These are phyloP conservation scores for Dascillus cervinus DNA, from an alignment of 2,888 invertebrate species.

Conservation along the genomic window DNA sequence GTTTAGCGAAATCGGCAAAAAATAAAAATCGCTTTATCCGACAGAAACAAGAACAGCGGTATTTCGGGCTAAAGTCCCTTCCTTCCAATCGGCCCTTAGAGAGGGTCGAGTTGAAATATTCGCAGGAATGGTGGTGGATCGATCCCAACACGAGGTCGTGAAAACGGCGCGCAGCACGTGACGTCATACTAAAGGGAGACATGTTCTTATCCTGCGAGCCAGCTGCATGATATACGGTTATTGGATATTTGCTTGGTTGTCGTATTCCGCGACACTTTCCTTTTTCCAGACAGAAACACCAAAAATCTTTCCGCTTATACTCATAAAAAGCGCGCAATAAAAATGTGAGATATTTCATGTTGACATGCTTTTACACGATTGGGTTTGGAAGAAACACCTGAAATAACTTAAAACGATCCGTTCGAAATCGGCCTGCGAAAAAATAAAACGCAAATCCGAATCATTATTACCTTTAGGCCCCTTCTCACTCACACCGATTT, in stretches of 20 bases:
- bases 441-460: no score
- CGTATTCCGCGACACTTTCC: constrained; percentile 17
- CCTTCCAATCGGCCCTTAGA: constrained; percentile 4
- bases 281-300: constrained; percentile 16
- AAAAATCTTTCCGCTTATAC: constrained; percentile 16
- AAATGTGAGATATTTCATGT: constrained; percentile 20
- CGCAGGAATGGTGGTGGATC: constrained; percentile 19
- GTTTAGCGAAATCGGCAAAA: no score
- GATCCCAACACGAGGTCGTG: constrained; percentile 19
- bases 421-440: no score
- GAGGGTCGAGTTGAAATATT: constrained; percentile 16
- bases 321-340: constrained; percentile 17
- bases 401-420: no score
- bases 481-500: no score
- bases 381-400: not conserved
- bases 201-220: constrained; percentile 14
- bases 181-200: constrained; percentile 19
- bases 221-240: constrained; percentile 19
- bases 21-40: no score
- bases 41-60: no score
- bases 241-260: constrained; percentile 19
- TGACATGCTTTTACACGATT: constrained; percentile 16
- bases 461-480: no score
- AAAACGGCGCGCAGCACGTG: constrained; percentile 15
- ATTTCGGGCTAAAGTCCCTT: not conserved